Base-by-base conservation (phyloP, 30 jellyfish, hydroid and myxozoan species). In the Hydractinia symbiolongicarpus region DNA sequence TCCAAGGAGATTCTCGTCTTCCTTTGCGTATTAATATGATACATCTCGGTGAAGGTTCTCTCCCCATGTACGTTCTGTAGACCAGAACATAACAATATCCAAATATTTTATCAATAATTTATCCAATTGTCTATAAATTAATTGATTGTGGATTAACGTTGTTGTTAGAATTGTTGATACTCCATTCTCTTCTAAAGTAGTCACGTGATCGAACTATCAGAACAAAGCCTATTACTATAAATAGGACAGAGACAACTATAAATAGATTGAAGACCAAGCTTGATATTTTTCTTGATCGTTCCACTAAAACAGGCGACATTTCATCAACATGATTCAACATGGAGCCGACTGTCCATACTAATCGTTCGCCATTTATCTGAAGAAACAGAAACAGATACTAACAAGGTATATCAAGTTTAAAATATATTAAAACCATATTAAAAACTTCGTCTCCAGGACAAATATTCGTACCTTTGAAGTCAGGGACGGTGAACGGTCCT, bases 281-380 rank as follows among this genome's bases (percentile, higher is more conserved):
- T 44, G 74, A 64, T n/a, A 64, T 44, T 64, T 64, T 64, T 64
- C 40, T 64, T 13, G 74, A n/a, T 64, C 40, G 19, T 4, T 64
- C 52, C 40, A 64, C 74, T n/a, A 64, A 44, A 64, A 51, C 17
- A 13, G 19, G 74, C 9, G 74, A 64, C 74, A 64, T 64, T 64
- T 64, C 74, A 64, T 64, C 40, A 2, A 64, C 40, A 13, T 64
- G 9, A 5, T 44, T 64, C 40, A 64, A 13, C 74, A 64, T 64
- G 9, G 74, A 7, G 40, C 74, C 74, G 0, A 64, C 52, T 13
- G 74, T 64, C 74, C 74, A 64, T 44, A 51, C 40, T 51, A 64
- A 7, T 44, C 74, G 19, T 64, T 64, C 74, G 7, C 74, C 74
- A 64, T 64, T 64, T 64, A 64, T 64, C 74, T 64, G 2, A 64